Evolutionary conservation across 2,113 vertebrate genomes (phyloP).

Genomic region (Ahaetulla prasina): DNA sequence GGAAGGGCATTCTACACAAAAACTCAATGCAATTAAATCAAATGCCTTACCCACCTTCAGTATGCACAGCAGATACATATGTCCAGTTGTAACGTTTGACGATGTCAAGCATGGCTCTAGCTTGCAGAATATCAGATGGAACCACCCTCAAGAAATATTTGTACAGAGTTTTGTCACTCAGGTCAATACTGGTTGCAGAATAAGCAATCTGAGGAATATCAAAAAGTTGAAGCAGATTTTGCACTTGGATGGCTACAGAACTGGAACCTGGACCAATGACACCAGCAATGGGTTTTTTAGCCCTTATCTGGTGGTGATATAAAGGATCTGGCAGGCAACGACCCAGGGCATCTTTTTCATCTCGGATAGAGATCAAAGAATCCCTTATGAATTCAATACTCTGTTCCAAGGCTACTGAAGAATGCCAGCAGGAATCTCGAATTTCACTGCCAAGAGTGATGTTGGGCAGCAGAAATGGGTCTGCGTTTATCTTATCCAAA

Average conservation of each 20-base stretch:
- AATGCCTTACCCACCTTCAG: conserved; percentile 84
- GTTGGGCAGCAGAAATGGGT: conserved; percentile 89
- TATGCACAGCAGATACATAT: conserved; percentile 96
- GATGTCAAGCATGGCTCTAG: conserved; percentile 94
- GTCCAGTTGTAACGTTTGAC: conserved; percentile 99
- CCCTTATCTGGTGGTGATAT: conserved; percentile 73
- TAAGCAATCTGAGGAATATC: conserved; percentile 99
- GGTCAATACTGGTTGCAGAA: conserved; percentile 95
- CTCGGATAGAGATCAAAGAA: conserved; percentile 94
- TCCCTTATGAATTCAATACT: conserved; percentile 99
- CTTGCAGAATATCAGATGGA: conserved; percentile 93
- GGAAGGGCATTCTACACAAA: not conserved
- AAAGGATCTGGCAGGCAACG: conserved; percentile 87
- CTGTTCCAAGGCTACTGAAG: conserved; percentile 95
- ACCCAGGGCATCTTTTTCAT: conserved; percentile 88
- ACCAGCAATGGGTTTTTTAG: conserved; percentile 94
- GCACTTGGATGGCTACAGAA: conserved; percentile 97
- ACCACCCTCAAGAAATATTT: conserved; percentile 98
- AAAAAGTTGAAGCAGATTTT: conserved; percentile 95
- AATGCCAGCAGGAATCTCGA: conserved; percentile 98
- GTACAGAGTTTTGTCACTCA: conserved; percentile 96
- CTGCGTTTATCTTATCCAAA: conserved; percentile 92
- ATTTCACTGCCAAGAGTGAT: conserved; percentile 97
- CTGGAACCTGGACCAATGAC: conserved; percentile 98
- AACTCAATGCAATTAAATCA: not conserved